phyloP scores from a whole-genome alignment of 2,113 vertebrate species.

The Hystrix cristata region DNA sequence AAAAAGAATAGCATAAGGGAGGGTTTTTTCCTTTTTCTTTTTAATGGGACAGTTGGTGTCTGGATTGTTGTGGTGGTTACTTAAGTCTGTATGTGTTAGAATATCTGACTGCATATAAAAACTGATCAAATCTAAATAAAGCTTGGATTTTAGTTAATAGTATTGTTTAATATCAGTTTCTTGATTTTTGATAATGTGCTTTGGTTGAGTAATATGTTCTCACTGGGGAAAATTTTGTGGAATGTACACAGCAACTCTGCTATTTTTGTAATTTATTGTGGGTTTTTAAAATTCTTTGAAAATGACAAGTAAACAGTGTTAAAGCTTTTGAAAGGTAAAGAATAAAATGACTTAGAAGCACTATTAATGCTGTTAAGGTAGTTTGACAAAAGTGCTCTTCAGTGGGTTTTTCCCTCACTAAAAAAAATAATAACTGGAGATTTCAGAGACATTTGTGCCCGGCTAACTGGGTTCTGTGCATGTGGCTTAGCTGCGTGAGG shows the following conservation, averaged over 20 bases:
- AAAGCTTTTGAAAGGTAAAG: slow-evolving; percentile 40
- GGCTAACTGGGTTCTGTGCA: background rate
- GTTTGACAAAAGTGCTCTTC: slow-evolving; percentile 5
- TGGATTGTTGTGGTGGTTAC: background rate
- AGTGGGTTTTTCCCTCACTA: background rate
- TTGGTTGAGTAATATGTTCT: slow-evolving; percentile 26
- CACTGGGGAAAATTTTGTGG: background rate
- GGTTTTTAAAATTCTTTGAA: slow-evolving; percentile 40
- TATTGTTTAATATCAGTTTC: background rate
- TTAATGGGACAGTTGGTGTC: background rate
- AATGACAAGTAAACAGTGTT: background rate
- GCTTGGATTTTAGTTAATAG: slow-evolving; percentile 41
- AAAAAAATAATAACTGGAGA: background rate
- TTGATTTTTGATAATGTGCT: slow-evolving; percentile 20
- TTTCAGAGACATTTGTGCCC: slow-evolving; percentile 36
- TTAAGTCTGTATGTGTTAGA: background rate
- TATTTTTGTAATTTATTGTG: background rate
- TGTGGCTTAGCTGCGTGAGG: background rate
- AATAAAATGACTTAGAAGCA: slow-evolving; percentile 23
- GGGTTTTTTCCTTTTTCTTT: background rate
- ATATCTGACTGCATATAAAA: background rate
- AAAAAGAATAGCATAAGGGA: background rate
- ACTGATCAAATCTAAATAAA: slow-evolving; percentile 12
- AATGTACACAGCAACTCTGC: background rate
- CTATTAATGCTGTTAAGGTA: background rate